These are phyloP conservation scores for Osmerus mordax DNA, from an alignment of 2,113 vertebrate genomes.

Conservation along the genomic window DNA sequence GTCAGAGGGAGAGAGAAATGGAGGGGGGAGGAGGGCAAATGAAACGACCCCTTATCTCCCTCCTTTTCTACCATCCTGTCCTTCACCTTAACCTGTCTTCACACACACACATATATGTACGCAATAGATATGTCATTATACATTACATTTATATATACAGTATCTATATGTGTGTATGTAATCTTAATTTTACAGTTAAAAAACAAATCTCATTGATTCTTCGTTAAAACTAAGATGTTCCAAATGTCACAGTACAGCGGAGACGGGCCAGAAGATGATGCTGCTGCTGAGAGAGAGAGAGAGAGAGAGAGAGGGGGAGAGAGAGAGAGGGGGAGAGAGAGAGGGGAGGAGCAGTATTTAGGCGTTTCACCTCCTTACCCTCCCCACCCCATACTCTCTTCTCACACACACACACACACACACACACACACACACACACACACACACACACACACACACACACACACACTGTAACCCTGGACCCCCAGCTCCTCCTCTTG, in stretches of 20 bases:
- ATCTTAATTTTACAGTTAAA: neutral
- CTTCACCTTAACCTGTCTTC: constrained; percentile 7
- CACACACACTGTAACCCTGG: constrained; percentile 19
- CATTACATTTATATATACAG: too few relatives aligned
- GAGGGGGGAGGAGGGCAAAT: constrained; percentile 54
- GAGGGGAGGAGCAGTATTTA: constrained; percentile 23
- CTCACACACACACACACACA: constrained; percentile 16
- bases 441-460: too few relatives aligned
- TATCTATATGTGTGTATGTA: too few relatives aligned
- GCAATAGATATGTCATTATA: too few relatives aligned
- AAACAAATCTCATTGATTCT: neutral
- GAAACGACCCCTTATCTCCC: constrained; percentile 56
- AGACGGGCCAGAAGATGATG: neutral
- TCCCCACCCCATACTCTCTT: constrained; percentile 15
- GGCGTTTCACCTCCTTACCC: constrained; percentile 23
- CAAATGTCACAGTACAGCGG: neutral
- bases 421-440: too few relatives aligned
- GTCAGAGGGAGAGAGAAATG: constrained; percentile 52
- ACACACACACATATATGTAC: neutral
- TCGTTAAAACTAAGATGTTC: constrained; percentile 13
- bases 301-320: neutral
- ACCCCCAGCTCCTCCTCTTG: constrained; percentile 39
- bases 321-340: neutral
- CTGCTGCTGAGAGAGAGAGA: neutral
- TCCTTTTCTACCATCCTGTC: constrained; percentile 35